Conservation (phyloP, 1,140 invertebrate species). For the Dermatophagoides farinae region DNA sequence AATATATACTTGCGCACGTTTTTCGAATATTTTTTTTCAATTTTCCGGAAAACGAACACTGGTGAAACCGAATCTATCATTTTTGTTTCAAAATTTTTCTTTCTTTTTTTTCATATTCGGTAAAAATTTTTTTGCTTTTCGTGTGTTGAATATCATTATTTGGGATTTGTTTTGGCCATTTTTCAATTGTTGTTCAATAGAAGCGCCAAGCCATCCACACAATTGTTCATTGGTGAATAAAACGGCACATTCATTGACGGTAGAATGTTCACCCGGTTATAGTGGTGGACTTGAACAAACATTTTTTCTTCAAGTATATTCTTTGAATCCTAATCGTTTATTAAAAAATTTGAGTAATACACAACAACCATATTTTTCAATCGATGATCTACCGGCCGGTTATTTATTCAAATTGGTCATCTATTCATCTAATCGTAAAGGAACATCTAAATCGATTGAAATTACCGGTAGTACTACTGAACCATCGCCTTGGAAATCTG, state of each 20-base stretch:
- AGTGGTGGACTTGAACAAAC: slow-evolving; percentile 61
- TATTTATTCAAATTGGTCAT: slow-evolving; percentile 10
- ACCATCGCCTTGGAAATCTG: slow-evolving; percentile 15
- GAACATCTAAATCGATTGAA: slow-evolving; percentile 14
- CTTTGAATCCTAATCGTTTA: slow-evolving; percentile 26
- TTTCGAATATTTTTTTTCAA: neutral
- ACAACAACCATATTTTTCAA: slow-evolving; percentile 17
- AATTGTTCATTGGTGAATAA: slow-evolving; percentile 17
- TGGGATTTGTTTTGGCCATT: neutral
- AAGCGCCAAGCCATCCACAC: slow-evolving; percentile 20
- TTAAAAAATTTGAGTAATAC: slow-evolving; percentile 10
- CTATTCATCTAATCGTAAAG: slow-evolving; percentile 19
- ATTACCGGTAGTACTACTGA: slow-evolving; percentile 18
- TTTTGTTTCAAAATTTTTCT: too few relatives aligned
- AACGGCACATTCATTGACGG: slow-evolving; percentile 27
- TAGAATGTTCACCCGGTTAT: slow-evolving; percentile 50
- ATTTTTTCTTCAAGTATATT: slow-evolving; percentile 57
- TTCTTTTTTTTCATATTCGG: too few relatives aligned
- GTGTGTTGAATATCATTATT: too few relatives aligned
- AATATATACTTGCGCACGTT: neutral
- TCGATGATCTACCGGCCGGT: slow-evolving; percentile 15
- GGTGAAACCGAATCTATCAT: too few relatives aligned
- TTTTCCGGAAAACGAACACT: too few relatives aligned
- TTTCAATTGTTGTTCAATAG: slow-evolving; percentile 12
- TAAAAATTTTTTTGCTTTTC: too few relatives aligned